These are phyloP conservation scores for Metellina segmentata DNA, from an alignment of 2,888 invertebrate genomes.

Conservation along the genomic window DNA sequence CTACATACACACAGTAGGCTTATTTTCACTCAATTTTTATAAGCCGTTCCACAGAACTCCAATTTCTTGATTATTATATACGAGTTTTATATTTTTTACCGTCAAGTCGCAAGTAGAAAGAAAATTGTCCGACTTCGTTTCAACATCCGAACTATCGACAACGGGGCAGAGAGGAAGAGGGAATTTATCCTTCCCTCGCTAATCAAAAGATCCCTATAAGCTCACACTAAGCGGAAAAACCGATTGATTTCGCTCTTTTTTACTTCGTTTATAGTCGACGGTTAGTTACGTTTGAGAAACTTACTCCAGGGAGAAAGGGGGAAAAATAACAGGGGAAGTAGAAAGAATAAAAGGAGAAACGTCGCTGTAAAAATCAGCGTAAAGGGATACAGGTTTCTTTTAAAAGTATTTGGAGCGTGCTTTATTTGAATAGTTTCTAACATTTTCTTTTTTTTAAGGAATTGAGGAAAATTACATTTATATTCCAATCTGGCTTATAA, in stretches of 20 bases:
- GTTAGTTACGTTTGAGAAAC: constrained; percentile 62
- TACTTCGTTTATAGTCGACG: constrained; percentile 2
- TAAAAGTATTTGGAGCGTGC: not conserved
- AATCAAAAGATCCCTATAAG: constrained; percentile 57
- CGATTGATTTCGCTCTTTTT: constrained; percentile 54
- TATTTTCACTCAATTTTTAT: not conserved
- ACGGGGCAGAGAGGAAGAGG: not conserved
- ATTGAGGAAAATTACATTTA: not conserved
- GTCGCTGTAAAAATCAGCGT: not conserved
- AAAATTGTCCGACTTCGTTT: constrained; percentile 8
- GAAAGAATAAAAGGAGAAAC: not conserved
- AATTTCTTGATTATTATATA: not conserved
- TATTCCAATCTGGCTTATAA: too few species aligned
- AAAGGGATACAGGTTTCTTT: not conserved
- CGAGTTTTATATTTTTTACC: not conserved
- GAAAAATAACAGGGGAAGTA: not conserved
- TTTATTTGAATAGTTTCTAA: not conserved
- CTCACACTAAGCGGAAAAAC: constrained; percentile 58
- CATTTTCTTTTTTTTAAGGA: not conserved
- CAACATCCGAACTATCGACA: constrained; percentile 11
- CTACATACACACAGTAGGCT: not conserved
- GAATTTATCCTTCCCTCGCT: constrained; percentile 12
- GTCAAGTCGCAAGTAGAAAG: not conserved
- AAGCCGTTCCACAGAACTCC: not conserved
- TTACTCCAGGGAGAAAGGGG: constrained; percentile 17